Percentiles rank a stretch among this genome's conserved stretches.
Evolutionary conservation across 2,888 invertebrate species (phyloP).

Genomic region (Drosophila seclusa): DNA sequence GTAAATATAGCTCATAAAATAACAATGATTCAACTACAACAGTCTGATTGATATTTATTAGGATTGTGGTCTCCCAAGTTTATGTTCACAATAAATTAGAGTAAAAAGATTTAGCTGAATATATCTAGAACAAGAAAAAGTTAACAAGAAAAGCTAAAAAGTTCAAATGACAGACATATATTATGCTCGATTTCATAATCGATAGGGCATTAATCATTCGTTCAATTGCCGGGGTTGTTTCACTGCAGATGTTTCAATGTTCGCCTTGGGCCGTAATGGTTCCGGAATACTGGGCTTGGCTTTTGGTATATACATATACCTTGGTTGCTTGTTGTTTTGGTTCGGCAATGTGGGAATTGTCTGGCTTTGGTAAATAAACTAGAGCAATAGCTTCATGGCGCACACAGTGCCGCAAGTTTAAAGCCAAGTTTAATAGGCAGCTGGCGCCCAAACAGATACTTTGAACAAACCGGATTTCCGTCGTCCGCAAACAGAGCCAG

Average conservation of each 20-base stretch:
- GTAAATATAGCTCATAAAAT: background rate
- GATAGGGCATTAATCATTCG: constrained; percentile 16
- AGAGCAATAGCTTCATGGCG: constrained; percentile 42
- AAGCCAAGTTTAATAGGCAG: constrained; percentile 27
- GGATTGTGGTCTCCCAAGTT: background rate
- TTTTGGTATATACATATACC: background rate
- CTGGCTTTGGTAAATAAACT: constrained; percentile 32
- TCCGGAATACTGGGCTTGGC: background rate
- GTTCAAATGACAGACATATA: background rate
- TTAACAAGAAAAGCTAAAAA: too few relatives aligned
- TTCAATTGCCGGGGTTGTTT: constrained; percentile 17
- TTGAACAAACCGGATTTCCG: constrained; percentile 47
- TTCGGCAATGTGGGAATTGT: constrained; percentile 35
- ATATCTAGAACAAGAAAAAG: background rate
- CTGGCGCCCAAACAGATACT: constrained; percentile 6
- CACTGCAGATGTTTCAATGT: constrained; percentile 30
- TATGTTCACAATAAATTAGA: background rate
- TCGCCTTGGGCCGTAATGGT: constrained; percentile 9
- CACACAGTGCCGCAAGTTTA: constrained; percentile 15
- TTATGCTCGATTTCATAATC: background rate
- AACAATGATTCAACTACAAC: background rate
- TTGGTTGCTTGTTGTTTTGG: constrained; percentile 16
- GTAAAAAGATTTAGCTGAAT: background rate
- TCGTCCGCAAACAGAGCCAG: constrained; percentile 44
- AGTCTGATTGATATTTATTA: background rate